These are phyloP conservation scores for Thereva nobilitata DNA, from an alignment of 2,888 invertebrate species.

Conservation along the genomic window DNA sequence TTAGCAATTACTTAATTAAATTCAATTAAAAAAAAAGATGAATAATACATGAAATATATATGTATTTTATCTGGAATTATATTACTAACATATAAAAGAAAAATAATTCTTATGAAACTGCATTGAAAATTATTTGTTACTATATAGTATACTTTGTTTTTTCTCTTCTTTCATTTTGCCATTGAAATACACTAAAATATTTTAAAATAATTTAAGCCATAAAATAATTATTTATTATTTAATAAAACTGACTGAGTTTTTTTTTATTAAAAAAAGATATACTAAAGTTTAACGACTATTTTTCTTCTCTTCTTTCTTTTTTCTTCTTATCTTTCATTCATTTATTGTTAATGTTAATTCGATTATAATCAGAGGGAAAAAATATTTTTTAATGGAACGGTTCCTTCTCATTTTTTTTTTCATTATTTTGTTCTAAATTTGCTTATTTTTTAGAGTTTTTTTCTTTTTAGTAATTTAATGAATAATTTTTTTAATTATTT, in stretches of 20 bases:
- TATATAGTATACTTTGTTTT: too few relatives aligned
- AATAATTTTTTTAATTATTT: slow-evolving; percentile 24
- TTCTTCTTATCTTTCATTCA: neutral
- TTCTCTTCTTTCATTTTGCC: too few relatives aligned
- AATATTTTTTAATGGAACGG: slow-evolving; percentile 32
- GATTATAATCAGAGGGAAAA: slow-evolving; percentile 29
- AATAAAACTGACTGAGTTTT: slow-evolving; percentile 26
- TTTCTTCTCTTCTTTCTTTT: too few relatives aligned
- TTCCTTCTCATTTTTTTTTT: slow-evolving; percentile 12
- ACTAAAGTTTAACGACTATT: slow-evolving; percentile 31
- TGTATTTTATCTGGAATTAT: too few relatives aligned
- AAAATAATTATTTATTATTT: slow-evolving; percentile 16
- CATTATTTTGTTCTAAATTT: slow-evolving; percentile 21
- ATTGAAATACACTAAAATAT: slow-evolving; percentile 9
- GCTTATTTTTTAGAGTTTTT: slow-evolving; percentile 24
- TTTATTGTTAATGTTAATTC: slow-evolving; percentile 29
- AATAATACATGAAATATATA: too few relatives aligned
- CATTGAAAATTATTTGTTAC: too few relatives aligned
- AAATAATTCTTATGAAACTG: too few relatives aligned
- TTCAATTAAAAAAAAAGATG: too few relatives aligned
- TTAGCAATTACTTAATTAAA: slow-evolving; percentile 27
- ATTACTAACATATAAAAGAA: too few relatives aligned
- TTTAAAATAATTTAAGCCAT: slow-evolving; percentile 32
- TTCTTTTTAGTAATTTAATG: slow-evolving; percentile 25
- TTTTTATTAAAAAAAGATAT: slow-evolving; percentile 4